These are phyloP conservation scores for Craterocephalus amniculus DNA, from an alignment of 2,797 vertebrate species.

Conservation along the genomic window DNA sequence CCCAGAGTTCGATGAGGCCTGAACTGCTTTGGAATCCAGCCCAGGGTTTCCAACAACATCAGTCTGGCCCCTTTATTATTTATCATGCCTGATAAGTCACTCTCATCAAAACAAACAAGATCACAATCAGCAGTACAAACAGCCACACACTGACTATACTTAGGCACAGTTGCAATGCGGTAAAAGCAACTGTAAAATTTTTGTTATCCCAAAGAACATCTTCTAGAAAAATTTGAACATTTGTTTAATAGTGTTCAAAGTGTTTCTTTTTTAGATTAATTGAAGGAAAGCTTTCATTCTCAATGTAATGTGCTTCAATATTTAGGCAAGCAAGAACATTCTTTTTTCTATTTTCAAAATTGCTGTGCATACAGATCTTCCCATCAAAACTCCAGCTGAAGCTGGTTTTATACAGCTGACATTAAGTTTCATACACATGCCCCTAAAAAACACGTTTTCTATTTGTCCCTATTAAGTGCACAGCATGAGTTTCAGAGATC, in stretches of 20 bases:
- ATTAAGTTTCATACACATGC: conserved; percentile 50
- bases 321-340: too few relatives aligned
- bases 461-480: conserved; percentile 38
- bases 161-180: conserved; percentile 20
- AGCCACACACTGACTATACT: conserved; percentile 22
- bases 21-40: conserved; percentile 69
- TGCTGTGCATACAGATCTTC: conserved; percentile 22
- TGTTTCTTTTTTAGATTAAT: background rate
- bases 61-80: conserved; percentile 57
- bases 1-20: conserved; percentile 78
- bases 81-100: conserved; percentile 58
- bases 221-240: too few relatives aligned
- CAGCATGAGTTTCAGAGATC: conserved; percentile 9
- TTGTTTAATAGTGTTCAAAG: too few relatives aligned
- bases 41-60: conserved; percentile 61
- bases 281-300: too few relatives aligned
- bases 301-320: too few relatives aligned
- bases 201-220: too few relatives aligned
- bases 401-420: conserved; percentile 42
- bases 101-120: conserved; percentile 60
- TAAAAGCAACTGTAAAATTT: background rate
- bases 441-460: conserved; percentile 18
- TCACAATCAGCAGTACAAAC: conserved; percentile 49
- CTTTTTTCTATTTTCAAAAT: background rate
- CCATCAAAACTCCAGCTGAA: conserved; percentile 52